phyloP scores from a whole-genome alignment of 2,888 invertebrate genomes.

The Microdon myrmicae region DNA sequence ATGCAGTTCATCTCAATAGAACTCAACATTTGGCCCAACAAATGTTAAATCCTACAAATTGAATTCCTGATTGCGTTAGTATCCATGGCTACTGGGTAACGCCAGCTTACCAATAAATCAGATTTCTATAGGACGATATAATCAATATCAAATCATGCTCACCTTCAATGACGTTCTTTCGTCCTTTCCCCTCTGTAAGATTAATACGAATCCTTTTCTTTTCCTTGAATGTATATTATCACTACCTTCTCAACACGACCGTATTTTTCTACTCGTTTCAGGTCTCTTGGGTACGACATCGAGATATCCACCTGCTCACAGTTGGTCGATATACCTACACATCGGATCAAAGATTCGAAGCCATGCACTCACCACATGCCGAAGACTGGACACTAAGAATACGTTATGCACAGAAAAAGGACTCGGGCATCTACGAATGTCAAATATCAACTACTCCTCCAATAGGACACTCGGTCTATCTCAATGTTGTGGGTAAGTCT shows the following conservation, averaged over 20 bases:
- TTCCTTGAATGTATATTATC: background rate
- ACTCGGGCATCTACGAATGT: slow-evolving; percentile 86
- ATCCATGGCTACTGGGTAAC: background rate
- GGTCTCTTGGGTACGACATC: slow-evolving; percentile 83
- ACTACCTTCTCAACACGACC: slow-evolving; percentile 10
- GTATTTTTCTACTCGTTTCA: slow-evolving; percentile 60
- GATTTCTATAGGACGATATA: background rate
- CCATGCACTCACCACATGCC: slow-evolving; percentile 84
- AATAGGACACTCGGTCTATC: slow-evolving; percentile 82
- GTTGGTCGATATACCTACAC: slow-evolving; percentile 84
- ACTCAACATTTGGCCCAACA: too few species aligned
- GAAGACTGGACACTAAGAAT: slow-evolving; percentile 88
- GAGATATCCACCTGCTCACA: slow-evolving; percentile 79
- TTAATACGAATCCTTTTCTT: slow-evolving; percentile 11
- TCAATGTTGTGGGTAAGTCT: slow-evolving; percentile 85
- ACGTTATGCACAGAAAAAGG: slow-evolving; percentile 78
- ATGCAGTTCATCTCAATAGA: too few species aligned
- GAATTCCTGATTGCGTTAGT: slow-evolving; percentile 1
- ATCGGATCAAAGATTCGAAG: slow-evolving; percentile 84
- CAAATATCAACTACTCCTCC: slow-evolving; percentile 92
- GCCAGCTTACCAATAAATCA: background rate
- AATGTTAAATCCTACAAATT: slow-evolving; percentile 12
- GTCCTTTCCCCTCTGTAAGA: background rate
- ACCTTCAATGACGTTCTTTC: slow-evolving; percentile 3
- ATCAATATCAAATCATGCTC: slow-evolving; percentile 6